Evolutionary conservation across 1,140 invertebrate species (phyloP).

Genomic region (Anastrepha obliqua): DNA sequence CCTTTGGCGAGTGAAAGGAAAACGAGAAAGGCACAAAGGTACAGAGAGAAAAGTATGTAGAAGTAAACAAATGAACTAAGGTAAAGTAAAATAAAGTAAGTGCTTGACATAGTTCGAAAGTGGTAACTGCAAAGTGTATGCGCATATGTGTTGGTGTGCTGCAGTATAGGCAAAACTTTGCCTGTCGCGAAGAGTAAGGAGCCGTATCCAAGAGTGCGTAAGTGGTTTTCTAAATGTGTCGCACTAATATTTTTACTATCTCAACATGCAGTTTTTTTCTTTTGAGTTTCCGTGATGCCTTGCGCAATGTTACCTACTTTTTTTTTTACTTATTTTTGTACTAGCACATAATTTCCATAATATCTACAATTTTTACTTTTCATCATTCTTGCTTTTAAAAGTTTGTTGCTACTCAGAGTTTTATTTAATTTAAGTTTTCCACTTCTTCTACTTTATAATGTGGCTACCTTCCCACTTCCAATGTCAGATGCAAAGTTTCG

Average conservation of each 20-base stretch:
- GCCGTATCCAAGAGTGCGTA: background rate
- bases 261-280: background rate
- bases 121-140: no score
- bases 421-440: no score
- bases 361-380: no score
- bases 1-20: background rate
- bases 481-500: background rate
- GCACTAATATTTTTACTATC: background rate
- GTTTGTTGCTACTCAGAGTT: no score
- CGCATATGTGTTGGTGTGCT: no score
- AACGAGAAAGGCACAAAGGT: background rate
- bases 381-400: no score
- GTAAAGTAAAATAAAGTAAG: background rate
- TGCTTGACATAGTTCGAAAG: no score
- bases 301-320: no score
- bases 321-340: no score
- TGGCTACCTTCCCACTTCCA: background rate
- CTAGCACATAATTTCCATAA: no score
- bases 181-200: background rate
- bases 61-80: background rate
- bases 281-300: background rate
- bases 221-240: background rate
- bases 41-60: background rate
- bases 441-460: no score
- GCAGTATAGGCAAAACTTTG: background rate